A percentile compares a stretch with the other conserved stretches of the same genome.
Evolutionary conservation across 1,140 invertebrate species (phyloP).

Genomic region (Cheumatopsyche charites): DNA sequence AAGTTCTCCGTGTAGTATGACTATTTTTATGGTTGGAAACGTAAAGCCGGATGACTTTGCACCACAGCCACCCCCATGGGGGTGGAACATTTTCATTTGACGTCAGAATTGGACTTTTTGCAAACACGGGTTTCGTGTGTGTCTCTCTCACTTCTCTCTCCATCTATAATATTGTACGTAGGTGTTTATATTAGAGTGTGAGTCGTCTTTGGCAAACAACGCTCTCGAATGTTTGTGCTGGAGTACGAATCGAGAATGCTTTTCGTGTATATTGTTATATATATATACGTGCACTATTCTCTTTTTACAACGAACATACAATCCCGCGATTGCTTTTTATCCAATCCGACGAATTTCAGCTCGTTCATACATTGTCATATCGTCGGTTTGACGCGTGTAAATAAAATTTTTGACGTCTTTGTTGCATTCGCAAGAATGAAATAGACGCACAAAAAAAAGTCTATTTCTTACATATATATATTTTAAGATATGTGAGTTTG

Average conservation of each 20-base stretch:
- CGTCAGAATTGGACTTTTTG: conserved; percentile 48
- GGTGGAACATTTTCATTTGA: conserved; percentile 49
- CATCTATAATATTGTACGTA: no score
- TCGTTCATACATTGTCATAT: conserved; percentile 8
- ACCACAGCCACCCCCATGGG: conserved; percentile 36
- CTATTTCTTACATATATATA: no score
- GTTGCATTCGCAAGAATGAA: no score
- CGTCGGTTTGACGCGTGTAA: neutral
- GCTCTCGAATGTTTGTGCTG: neutral
- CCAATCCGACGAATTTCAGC: conserved; percentile 5
- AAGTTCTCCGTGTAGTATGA: conserved; percentile 43
- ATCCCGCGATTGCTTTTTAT: conserved; percentile 21
- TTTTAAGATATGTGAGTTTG: no score
- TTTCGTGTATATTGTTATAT: no score
- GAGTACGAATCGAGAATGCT: no score
- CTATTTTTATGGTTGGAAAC: conserved; percentile 46
- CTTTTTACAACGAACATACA: conserved; percentile 27
- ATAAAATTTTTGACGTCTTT: conserved; percentile 6
- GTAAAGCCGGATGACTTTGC: conserved; percentile 47
- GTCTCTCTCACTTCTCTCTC: no score
- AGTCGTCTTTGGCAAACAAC: conserved; percentile 40
- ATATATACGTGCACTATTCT: no score
- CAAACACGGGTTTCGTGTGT: conserved; percentile 33
- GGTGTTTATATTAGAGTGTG: neutral
- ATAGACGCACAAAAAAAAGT: no score